A percentile compares a stretch with the other conserved stretches of the same genome.
Evolutionary conservation across 2,888 invertebrate genomes (phyloP).

Genomic region (Trimorus sp.): DNA sequence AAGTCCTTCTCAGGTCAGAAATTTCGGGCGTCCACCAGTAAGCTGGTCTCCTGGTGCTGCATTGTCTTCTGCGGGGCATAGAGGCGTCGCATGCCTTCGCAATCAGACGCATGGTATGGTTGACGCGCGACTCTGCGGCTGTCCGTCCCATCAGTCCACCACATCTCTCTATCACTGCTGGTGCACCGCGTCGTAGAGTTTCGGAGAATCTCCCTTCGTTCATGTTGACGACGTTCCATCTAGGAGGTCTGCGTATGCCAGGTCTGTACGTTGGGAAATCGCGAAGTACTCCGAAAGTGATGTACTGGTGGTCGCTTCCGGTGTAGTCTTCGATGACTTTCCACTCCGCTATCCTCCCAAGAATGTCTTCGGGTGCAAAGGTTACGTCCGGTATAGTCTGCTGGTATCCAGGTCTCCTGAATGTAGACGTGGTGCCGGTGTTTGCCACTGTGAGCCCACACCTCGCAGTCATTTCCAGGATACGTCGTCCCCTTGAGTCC

Average conservation of each 20-base stretch:
- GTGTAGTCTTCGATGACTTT: conserved; percentile 45
- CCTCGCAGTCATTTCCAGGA: too few relatives aligned
- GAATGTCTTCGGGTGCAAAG: conserved; percentile 38
- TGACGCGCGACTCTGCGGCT: not conserved
- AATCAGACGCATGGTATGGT: conserved; percentile 25
- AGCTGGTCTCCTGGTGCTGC: conserved; percentile 38
- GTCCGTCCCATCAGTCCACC: not conserved
- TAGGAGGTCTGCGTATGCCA: not conserved
- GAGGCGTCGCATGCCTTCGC: conserved; percentile 37
- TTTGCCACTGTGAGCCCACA: too few relatives aligned
- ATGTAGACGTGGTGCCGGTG: too few relatives aligned
- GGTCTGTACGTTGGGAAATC: not conserved
- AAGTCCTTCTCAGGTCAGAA: too few relatives aligned
- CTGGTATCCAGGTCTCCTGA: too few relatives aligned
- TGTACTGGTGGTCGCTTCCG: conserved; percentile 59
- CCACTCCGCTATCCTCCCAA: conserved; percentile 13
- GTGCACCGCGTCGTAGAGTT: not conserved
- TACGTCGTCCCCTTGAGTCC: too few relatives aligned
- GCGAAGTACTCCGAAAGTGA: conserved; percentile 37
- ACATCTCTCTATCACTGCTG: not conserved
- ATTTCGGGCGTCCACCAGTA: conserved; percentile 70
- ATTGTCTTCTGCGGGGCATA: conserved; percentile 49
- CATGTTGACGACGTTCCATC: conserved; percentile 22
- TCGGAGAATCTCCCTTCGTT: not conserved
- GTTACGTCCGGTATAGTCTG: conserved; percentile 59